A percentile compares a stretch with the other conserved stretches of the same genome.
These are phyloP conservation scores for Cheilosia soror DNA, from an alignment of 2,888 invertebrate species.

Conservation along the genomic window DNA sequence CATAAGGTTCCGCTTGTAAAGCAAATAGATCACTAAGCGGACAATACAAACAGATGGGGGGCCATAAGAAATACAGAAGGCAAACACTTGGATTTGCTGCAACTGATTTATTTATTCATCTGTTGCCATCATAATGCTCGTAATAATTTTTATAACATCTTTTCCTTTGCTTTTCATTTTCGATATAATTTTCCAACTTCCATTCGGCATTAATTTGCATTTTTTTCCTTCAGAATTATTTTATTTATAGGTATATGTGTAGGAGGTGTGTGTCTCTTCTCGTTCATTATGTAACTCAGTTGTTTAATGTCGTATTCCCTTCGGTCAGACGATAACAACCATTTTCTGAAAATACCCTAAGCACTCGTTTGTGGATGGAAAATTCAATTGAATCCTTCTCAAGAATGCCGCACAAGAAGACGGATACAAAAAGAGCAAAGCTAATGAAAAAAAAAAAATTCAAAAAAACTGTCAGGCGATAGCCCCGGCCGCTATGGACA, in stretches of 20 bases:
- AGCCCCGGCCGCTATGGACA: background rate
- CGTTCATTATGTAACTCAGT: constrained; percentile 12
- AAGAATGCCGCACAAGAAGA: background rate
- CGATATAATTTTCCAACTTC: constrained; percentile 11
- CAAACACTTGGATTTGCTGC: constrained; percentile 4
- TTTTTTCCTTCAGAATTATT: background rate
- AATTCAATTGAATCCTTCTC: constrained; percentile 15
- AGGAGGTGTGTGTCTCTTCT: background rate
- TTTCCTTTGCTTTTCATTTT: background rate
- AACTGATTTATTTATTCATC: constrained; percentile 48
- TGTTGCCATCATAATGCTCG: constrained; percentile 52
- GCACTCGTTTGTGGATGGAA: background rate
- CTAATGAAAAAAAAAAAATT: background rate
- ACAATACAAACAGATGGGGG: constrained; percentile 6
- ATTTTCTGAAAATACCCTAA: background rate
- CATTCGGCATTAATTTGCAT: background rate
- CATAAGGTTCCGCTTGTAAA: background rate
- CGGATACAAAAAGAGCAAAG: background rate
- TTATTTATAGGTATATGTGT: no score
- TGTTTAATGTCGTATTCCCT: background rate
- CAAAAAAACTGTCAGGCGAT: background rate
- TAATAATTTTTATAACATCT: background rate
- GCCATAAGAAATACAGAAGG: background rate
- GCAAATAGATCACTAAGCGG: constrained; percentile 3
- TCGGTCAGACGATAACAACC: constrained; percentile 3